A percentile compares a stretch with the other conserved stretches of the same genome.
phyloP scores from a whole-genome alignment of 1,140 invertebrate species.

The Drosophila ercepeae region DNA sequence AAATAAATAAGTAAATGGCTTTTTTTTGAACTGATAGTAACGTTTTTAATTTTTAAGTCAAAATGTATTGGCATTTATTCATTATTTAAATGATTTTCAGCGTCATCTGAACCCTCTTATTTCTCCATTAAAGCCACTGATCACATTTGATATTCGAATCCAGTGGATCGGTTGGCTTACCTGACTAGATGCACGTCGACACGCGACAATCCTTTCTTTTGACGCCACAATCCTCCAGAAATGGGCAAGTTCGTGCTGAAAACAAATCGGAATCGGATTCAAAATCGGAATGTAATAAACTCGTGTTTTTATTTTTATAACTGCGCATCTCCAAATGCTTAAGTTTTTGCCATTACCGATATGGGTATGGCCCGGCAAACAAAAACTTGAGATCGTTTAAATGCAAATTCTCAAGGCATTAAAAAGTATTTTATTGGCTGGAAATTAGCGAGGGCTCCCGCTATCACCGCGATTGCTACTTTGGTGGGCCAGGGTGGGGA shows the following conservation, averaged over 20 bases:
- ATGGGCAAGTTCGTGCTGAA: conserved; percentile 12
- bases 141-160: conserved; percentile 13
- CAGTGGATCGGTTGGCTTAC: conserved; percentile 53
- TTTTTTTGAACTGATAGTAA: too few species aligned
- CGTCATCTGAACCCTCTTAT: not conserved
- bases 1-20: not conserved
- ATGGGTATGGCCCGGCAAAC: conserved; percentile 22
- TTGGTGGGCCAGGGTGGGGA: not conserved
- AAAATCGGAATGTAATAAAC: conserved; percentile 20
- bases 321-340: conserved; percentile 28
- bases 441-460: not conserved
- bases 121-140: conserved; percentile 3
- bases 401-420: conserved; percentile 62
- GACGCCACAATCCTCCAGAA: conserved; percentile 33
- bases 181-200: conserved; percentile 71
- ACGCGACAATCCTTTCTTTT: conserved; percentile 41
- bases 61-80: too few species aligned
- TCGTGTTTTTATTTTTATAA: conserved; percentile 59
- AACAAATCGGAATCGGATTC: conserved; percentile 38
- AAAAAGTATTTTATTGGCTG: conserved; percentile 66
- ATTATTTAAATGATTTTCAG: not conserved
- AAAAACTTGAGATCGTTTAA: conserved; percentile 57
- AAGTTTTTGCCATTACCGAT: conserved; percentile 35
- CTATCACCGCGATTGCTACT: not conserved
- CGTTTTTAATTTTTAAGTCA: too few species aligned